phyloP scores from a whole-genome alignment of 2,797 vertebrate genomes.

The Manis javanica region DNA sequence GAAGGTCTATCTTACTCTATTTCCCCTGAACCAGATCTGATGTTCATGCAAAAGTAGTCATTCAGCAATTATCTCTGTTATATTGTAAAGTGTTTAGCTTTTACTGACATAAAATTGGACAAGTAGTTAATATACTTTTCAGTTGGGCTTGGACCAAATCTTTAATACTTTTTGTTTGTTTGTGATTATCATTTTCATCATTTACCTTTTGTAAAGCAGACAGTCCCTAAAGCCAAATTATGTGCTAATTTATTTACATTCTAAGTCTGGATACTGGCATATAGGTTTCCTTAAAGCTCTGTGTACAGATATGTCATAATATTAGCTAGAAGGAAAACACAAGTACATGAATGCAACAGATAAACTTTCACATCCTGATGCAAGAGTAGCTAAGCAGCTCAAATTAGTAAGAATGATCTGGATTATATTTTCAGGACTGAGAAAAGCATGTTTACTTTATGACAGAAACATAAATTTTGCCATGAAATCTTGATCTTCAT shows the following conservation, averaged over 20 bases:
- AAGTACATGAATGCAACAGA: background rate
- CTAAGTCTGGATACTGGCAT: background rate
- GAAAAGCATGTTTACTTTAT: background rate
- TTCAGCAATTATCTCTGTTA: background rate
- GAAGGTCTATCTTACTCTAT: background rate
- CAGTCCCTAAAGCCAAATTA: background rate
- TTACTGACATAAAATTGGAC: background rate
- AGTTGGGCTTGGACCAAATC: background rate
- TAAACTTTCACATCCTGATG: background rate
- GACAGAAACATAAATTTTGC: background rate
- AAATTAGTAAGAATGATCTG: background rate
- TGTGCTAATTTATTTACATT: background rate
- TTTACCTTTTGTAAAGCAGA: background rate
- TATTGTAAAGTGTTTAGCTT: background rate
- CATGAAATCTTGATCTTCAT: background rate
- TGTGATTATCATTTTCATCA: background rate
- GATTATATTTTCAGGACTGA: background rate
- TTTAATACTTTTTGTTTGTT: background rate
- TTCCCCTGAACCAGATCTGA: background rate
- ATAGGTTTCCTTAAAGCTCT: background rate
- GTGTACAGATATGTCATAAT: background rate
- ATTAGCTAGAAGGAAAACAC: background rate
- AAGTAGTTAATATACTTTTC: background rate
- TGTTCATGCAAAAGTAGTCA: background rate
- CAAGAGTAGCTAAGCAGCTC: background rate